Evolutionary conservation across 2,113 vertebrate species (phyloP).

Genomic region (Triplophysa dalaica): DNA sequence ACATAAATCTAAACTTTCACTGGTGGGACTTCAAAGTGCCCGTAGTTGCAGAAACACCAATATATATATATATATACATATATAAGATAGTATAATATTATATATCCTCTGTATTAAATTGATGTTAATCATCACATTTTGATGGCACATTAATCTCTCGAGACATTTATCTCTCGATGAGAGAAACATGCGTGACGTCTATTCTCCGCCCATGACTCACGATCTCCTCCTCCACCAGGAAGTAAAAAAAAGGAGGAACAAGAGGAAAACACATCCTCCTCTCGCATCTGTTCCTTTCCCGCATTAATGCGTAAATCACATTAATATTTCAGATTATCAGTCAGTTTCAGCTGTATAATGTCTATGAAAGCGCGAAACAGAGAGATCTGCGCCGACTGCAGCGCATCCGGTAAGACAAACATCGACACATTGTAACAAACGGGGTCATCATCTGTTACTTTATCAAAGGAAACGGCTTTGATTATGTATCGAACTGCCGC

Average conservation of each 20-base stretch:
- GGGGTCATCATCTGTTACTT: neutral
- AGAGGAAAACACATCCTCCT: conserved; percentile 9
- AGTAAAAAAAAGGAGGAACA: conserved; percentile 27
- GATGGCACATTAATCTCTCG: too few species aligned
- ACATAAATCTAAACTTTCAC: too few species aligned
- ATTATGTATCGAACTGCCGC: neutral
- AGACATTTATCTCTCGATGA: too few species aligned
- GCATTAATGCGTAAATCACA: conserved; percentile 10
- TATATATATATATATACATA: too few species aligned
- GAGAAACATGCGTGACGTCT: neutral
- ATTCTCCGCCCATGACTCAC: neutral
- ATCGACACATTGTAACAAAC: conserved; percentile 18
- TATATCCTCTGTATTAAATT: too few species aligned
- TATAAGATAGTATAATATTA: too few species aligned
- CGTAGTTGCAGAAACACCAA: too few species aligned
- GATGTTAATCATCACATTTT: too few species aligned
- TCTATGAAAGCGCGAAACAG: conserved; percentile 90
- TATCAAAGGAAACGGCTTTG: neutral
- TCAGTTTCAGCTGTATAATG: conserved; percentile 67
- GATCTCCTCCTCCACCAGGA: conserved; percentile 29
- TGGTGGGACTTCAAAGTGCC: too few species aligned
- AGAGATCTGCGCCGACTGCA: conserved; percentile 95
- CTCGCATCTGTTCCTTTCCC: neutral
- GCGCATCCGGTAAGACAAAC: conserved; percentile 80
- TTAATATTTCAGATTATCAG: neutral